These are phyloP conservation scores for Hippopotamus amphibius DNA, from an alignment of 2,113 vertebrate species.

Conservation along the genomic window DNA sequence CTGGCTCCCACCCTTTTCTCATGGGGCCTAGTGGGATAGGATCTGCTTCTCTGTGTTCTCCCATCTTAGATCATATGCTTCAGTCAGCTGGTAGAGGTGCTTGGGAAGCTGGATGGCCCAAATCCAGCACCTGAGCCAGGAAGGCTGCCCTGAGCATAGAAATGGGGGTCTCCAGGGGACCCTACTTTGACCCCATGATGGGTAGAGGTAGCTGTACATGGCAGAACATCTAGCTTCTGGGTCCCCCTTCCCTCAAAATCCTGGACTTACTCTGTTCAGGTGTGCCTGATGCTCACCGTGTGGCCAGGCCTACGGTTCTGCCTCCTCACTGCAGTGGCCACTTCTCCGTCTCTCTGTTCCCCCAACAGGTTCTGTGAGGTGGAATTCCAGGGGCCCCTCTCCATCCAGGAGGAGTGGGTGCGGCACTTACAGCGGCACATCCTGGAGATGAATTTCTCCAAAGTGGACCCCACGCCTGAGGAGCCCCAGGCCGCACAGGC, in stretches of 20 bases:
- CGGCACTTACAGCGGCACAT: constrained; percentile 97
- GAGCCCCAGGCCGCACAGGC: constrained; percentile 82
- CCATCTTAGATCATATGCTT: neutral
- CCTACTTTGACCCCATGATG: accelerated
- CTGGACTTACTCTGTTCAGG: neutral
- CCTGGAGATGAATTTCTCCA: constrained; percentile 96
- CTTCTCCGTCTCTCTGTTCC: neutral
- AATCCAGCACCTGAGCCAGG: neutral
- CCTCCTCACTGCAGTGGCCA: neutral
- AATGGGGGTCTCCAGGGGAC: neutral
- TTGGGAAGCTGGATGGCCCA: neutral
- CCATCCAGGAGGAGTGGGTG: constrained; percentile 98
- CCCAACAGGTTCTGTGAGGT: constrained; percentile 95
- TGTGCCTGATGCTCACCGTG: neutral
- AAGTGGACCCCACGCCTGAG: constrained; percentile 85
- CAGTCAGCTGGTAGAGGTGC: neutral
- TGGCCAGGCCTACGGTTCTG: neutral
- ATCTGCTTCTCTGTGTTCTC: neutral
- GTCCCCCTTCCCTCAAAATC: neutral
- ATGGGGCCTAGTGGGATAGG: neutral
- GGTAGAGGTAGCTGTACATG: neutral
- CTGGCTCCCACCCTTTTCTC: neutral
- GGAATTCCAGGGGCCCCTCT: constrained; percentile 96
- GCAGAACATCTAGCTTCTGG: neutral
- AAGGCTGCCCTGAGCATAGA: neutral